These are phyloP conservation scores for Chionomys nivalis DNA, from an alignment of 2,113 vertebrate genomes.

Conservation along the genomic window DNA sequence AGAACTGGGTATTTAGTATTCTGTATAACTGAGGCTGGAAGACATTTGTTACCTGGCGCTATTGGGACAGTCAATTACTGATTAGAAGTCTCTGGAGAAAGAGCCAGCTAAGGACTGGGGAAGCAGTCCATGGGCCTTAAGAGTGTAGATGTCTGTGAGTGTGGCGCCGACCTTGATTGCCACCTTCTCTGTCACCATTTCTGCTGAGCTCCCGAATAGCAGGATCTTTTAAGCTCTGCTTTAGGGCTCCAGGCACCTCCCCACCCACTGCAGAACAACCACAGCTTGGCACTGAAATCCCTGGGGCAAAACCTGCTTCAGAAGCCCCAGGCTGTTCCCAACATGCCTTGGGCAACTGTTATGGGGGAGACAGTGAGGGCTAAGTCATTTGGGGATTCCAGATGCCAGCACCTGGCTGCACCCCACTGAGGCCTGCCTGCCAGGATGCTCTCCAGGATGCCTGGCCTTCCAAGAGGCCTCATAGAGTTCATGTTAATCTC, in stretches of 20 bases:
- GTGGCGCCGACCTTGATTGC: not conserved
- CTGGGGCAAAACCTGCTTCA: not conserved
- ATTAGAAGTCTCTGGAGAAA: not conserved
- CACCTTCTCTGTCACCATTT: not conserved
- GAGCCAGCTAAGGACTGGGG: not conserved
- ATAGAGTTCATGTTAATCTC: fast-evolving
- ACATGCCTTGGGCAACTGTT: not conserved
- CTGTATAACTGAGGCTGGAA: not conserved
- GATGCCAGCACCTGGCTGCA: fast-evolving
- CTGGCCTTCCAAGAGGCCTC: not conserved
- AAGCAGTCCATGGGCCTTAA: not conserved
- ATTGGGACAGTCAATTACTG: not conserved
- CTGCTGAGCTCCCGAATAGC: not conserved
- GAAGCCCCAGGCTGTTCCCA: not conserved
- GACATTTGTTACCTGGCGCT: not conserved
- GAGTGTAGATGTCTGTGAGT: fast-evolving
- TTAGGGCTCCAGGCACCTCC: not conserved
- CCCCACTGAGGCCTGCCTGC: not conserved
- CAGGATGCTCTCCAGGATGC: fast-evolving
- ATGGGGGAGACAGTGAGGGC: not conserved
- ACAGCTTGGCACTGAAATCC: not conserved
- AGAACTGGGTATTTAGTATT: not conserved
- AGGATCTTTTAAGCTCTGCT: not conserved
- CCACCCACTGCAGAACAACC: not conserved
- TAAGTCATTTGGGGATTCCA: not conserved